Percentiles rank a stretch among this genome's conserved stretches.
Conservation (phyloP, 2,797 vertebrate species). For the Xenopus petersii region DNA sequence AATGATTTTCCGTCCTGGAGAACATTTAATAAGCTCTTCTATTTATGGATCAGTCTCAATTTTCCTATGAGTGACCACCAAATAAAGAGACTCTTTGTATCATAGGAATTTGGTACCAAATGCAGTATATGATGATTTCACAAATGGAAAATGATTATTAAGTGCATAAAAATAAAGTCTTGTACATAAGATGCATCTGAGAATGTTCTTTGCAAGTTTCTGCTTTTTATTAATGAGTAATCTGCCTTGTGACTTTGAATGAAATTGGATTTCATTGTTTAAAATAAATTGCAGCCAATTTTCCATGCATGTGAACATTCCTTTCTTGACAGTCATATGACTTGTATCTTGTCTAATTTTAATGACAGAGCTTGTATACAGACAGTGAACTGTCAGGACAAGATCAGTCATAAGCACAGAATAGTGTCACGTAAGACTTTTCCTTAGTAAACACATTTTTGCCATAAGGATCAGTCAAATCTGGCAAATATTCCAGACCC, state of each 20-base stretch:
- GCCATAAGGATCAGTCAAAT: too few relatives aligned
- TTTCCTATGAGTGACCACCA: constrained; percentile 40
- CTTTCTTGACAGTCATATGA: too few relatives aligned
- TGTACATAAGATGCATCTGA: not conserved
- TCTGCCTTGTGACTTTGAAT: constrained; percentile 21
- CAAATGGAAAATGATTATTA: constrained; percentile 5
- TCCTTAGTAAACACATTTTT: too few relatives aligned
- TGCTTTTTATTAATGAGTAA: constrained; percentile 38
- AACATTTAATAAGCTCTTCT: constrained; percentile 40
- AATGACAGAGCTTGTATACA: too few relatives aligned
- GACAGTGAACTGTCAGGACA: too few relatives aligned
- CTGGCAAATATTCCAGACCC: too few relatives aligned
- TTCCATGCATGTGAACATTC: too few relatives aligned
- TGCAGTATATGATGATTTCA: constrained; percentile 12
- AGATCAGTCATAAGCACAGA: too few relatives aligned
- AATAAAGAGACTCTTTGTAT: constrained; percentile 37
- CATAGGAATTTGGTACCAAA: constrained; percentile 26
- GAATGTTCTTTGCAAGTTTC: constrained; percentile 3
- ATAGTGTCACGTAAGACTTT: too few relatives aligned
- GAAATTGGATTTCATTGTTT: not conserved
- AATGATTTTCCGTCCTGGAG: constrained; percentile 42
- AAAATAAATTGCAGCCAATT: not conserved
- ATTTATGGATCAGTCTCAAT: constrained; percentile 37
- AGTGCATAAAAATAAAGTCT: constrained; percentile 1
- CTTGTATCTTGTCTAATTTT: too few relatives aligned